Evolutionary conservation across 2,797 vertebrate species (phyloP).

Genomic region (Microctenopoma stevenorrisi): DNA sequence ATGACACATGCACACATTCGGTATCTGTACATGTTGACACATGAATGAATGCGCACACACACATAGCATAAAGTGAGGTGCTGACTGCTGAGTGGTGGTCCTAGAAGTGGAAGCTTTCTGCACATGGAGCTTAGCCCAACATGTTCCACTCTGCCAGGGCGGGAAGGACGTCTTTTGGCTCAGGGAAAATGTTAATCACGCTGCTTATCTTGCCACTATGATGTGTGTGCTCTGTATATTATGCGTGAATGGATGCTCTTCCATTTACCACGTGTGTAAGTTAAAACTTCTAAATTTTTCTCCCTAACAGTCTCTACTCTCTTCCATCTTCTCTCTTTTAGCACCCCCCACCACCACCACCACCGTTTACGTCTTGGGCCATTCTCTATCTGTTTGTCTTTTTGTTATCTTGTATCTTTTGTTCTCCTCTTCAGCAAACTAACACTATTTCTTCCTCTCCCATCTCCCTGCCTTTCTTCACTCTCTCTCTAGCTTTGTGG

Average conservation of each 20-base stretch:
- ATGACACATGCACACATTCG: slow-evolving; percentile 9
- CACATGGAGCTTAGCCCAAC: slow-evolving; percentile 41
- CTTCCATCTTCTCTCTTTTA: slow-evolving; percentile 66
- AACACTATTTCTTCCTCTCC: slow-evolving; percentile 42
- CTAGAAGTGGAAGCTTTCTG: slow-evolving; percentile 52
- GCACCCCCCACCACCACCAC: slow-evolving; percentile 45
- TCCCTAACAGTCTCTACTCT: slow-evolving; percentile 46
- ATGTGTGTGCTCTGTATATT: slow-evolving; percentile 16
- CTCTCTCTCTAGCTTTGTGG: slow-evolving; percentile 47
- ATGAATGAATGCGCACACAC: slow-evolving; percentile 6
- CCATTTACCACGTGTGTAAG: slow-evolving; percentile 45
- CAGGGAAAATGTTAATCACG: slow-evolving; percentile 63
- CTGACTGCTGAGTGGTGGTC: slow-evolving; percentile 43
- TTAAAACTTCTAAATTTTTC: slow-evolving; percentile 64
- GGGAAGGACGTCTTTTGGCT: slow-evolving; percentile 60
- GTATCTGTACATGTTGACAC: slow-evolving; percentile 4
- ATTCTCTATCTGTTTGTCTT: slow-evolving; percentile 72
- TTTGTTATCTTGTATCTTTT: slow-evolving; percentile 70
- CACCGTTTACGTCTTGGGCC: slow-evolving; percentile 45
- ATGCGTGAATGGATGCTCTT: slow-evolving; percentile 31
- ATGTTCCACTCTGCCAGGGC: slow-evolving; percentile 40
- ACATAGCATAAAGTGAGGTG: slow-evolving; percentile 18
- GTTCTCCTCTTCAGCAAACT: slow-evolving; percentile 58
- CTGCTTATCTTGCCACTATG: slow-evolving; percentile 50
- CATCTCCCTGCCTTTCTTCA: slow-evolving; percentile 31